Evolutionary conservation across 1,140 invertebrate species (phyloP).

Genomic region (Ips typographus): DNA sequence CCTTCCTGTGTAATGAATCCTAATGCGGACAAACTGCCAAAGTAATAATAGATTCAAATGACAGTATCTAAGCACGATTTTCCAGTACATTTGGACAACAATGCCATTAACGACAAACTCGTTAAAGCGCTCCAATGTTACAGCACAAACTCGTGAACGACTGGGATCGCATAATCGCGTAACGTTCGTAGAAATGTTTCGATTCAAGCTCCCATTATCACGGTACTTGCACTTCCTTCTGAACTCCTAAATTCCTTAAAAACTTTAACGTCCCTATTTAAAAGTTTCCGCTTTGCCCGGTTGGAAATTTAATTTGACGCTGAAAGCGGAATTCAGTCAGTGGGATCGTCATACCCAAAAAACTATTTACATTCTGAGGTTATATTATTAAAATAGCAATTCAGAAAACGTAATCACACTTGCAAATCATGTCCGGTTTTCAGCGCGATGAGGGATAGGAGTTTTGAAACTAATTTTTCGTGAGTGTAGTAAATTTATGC

Average conservation of each 20-base stretch:
- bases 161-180: not conserved
- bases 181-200: not conserved
- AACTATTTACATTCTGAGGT: too few species aligned
- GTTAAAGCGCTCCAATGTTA: not conserved
- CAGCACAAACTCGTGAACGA: not conserved
- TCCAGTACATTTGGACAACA: not conserved
- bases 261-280: conserved; percentile 5
- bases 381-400: too few species aligned
- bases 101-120: conserved; percentile 2
- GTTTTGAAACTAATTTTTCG: not conserved
- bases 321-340: too few species aligned
- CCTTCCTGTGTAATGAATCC: too few species aligned
- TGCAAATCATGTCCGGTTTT: not conserved
- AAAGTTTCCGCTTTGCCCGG: not conserved
- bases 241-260: not conserved
- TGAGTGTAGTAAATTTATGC: not conserved
- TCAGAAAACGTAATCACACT: too few species aligned
- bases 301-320: not conserved
- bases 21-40: too few species aligned
- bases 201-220: not conserved
- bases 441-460: not conserved
- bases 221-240: not conserved
- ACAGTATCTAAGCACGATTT: not conserved
- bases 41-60: too few species aligned
- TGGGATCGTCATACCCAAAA: too few species aligned